A percentile compares a stretch with the other conserved stretches of the same genome.
These are phyloP conservation scores for Eupithecia vulgata DNA, from an alignment of 2,888 invertebrate species.

Conservation along the genomic window DNA sequence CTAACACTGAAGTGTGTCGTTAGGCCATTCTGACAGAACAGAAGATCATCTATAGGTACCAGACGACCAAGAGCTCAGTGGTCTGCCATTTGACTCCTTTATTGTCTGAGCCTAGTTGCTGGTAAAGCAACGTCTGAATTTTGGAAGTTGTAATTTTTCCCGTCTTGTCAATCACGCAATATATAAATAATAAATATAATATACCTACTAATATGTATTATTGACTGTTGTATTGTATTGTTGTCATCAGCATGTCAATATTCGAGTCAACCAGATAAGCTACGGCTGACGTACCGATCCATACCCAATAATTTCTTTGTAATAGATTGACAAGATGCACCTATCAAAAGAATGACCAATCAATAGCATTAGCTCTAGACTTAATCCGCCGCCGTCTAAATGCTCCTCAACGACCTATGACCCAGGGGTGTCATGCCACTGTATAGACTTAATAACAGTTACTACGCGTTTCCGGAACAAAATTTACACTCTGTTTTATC, in stretches of 20 bases:
- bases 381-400: not conserved
- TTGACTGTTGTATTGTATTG: too few species aligned
- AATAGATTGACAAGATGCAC: not conserved
- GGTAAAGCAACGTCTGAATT: not conserved
- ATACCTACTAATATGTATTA: too few species aligned
- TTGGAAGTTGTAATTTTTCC: not conserved
- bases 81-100: not conserved
- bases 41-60: too few species aligned
- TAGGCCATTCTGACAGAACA: conserved; percentile 14
- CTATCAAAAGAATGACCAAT: not conserved
- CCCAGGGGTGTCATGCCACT: conserved; percentile 22
- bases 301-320: not conserved
- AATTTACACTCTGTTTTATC: conserved; percentile 25
- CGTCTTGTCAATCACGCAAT: not conserved
- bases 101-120: not conserved
- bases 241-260: not conserved
- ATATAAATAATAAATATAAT: too few species aligned
- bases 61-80: not conserved
- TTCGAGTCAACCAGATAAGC: not conserved
- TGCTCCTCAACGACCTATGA: not conserved
- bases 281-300: not conserved
- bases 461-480: conserved; percentile 11
- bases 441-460: not conserved
- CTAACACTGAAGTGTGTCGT: conserved; percentile 25
- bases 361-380: not conserved